These are phyloP conservation scores for Phrynosoma platyrhinos DNA, from an alignment of 2,113 vertebrate species.

Conservation along the genomic window DNA sequence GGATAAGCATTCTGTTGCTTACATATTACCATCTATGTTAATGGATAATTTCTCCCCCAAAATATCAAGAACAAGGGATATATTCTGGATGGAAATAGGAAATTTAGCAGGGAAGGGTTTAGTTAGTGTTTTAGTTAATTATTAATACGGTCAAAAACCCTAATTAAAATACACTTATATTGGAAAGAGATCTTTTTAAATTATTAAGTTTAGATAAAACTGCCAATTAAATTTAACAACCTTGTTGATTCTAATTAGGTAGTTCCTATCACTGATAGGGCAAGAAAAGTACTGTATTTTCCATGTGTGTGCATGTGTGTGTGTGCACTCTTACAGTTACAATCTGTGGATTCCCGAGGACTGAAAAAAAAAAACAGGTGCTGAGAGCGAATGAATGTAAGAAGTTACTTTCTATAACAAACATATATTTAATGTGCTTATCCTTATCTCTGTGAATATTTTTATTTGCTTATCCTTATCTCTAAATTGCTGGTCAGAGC, in stretches of 20 bases:
- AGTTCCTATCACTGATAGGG: neutral
- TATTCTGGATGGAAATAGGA: too few species aligned
- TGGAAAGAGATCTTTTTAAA: too few species aligned
- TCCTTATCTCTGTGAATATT: neutral
- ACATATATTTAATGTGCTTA: neutral
- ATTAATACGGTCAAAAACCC: too few species aligned
- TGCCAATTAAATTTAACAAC: too few species aligned
- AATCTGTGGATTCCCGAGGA: neutral
- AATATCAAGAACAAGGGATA: neutral
- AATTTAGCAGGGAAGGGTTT: too few species aligned
- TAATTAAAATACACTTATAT: too few species aligned
- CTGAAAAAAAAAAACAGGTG: neutral
- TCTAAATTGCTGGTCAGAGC: neutral
- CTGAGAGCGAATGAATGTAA: neutral
- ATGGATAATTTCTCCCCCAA: neutral
- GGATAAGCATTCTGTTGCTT: neutral
- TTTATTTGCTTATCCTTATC: neutral
- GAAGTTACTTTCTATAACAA: neutral
- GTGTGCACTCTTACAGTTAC: neutral
- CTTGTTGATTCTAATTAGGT: too few species aligned
- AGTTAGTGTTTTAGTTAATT: too few species aligned
- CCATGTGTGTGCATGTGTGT: too few species aligned
- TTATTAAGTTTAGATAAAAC: too few species aligned
- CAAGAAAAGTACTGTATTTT: neutral
- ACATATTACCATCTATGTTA: neutral